Percentiles rank a stretch among this genome's conserved stretches.
phyloP scores from a whole-genome alignment of 2,113 vertebrate genomes.

The Pygoscelis antarcticus region DNA sequence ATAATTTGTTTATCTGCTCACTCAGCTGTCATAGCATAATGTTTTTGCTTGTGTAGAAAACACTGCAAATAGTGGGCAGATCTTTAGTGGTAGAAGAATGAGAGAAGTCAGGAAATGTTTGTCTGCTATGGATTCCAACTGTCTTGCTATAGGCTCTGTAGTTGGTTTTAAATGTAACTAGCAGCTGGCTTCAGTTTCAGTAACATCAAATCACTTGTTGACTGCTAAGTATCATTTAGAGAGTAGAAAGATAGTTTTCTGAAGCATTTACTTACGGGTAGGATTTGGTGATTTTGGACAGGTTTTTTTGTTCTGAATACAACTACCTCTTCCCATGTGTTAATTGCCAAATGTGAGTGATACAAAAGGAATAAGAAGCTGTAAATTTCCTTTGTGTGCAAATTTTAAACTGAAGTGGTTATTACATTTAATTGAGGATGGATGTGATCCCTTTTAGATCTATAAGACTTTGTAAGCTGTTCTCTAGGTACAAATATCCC shows the following conservation, averaged over 20 bases:
- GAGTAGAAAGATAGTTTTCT: background rate
- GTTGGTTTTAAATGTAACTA: background rate
- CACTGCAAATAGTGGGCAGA: background rate
- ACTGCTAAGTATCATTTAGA: background rate
- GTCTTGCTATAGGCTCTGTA: background rate
- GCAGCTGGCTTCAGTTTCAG: background rate
- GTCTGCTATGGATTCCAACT: background rate
- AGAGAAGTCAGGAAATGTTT: background rate
- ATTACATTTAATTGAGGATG: background rate
- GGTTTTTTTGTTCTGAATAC: accelerated
- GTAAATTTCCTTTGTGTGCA: background rate
- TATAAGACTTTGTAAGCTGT: background rate
- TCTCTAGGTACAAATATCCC: background rate
- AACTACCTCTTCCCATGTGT: background rate
- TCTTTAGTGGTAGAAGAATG: background rate
- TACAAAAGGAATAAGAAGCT: background rate
- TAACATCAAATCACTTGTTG: background rate
- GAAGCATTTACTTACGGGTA: background rate
- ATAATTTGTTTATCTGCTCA: background rate
- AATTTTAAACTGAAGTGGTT: background rate
- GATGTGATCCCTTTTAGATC: background rate
- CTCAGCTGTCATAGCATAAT: background rate
- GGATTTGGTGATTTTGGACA: background rate
- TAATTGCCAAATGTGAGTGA: background rate
- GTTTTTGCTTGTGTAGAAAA: background rate